A percentile compares a stretch with the other conserved stretches of the same genome.
Evolutionary conservation across 2,888 invertebrate species (phyloP).

Genomic region (Plebejus anna): DNA sequence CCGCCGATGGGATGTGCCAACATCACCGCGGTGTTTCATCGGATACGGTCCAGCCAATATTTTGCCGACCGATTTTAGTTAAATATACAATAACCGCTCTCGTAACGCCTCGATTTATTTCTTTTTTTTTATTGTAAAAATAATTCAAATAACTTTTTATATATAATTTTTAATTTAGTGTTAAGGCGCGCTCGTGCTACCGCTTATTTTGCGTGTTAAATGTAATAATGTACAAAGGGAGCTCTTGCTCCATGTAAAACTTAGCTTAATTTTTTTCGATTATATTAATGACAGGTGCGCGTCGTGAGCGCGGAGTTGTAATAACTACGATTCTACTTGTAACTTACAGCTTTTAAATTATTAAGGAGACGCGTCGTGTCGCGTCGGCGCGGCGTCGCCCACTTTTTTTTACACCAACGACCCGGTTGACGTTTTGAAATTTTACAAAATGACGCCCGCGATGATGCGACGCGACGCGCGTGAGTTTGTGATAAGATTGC

Average conservation of each 20-base stretch:
- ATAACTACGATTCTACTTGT: conserved; percentile 32
- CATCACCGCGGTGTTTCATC: conserved; percentile 31
- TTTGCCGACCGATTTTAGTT: conserved; percentile 39
- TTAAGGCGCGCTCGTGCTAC: conserved; percentile 60
- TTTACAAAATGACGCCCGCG: conserved; percentile 20
- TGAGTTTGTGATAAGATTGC: conserved; percentile 18
- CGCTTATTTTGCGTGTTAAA: conserved; percentile 64
- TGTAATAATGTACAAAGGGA: conserved; percentile 77
- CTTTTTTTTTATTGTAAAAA: conserved; percentile 46
- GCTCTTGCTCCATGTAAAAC: conserved; percentile 73
- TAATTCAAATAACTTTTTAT: conserved; percentile 42
- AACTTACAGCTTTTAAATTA: conserved; percentile 34
- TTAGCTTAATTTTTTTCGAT: conserved; percentile 63
- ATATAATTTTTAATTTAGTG: conserved; percentile 49
- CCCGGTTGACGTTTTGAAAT: conserved; percentile 27
- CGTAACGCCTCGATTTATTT: conserved; percentile 43
- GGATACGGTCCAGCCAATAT: conserved; percentile 30
- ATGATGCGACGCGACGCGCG: background rate
- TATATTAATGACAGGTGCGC: conserved; percentile 47
- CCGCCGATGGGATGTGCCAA: conserved; percentile 38
- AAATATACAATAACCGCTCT: conserved; percentile 44
- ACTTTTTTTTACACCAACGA: conserved; percentile 1
- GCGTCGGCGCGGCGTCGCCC: conserved; percentile 29
- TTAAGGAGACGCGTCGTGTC: conserved; percentile 24
- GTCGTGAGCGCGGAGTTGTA: conserved; percentile 32